Evolutionary conservation across 2,797 vertebrate species (phyloP).

Genomic region (Pseudochirops corinnae): DNA sequence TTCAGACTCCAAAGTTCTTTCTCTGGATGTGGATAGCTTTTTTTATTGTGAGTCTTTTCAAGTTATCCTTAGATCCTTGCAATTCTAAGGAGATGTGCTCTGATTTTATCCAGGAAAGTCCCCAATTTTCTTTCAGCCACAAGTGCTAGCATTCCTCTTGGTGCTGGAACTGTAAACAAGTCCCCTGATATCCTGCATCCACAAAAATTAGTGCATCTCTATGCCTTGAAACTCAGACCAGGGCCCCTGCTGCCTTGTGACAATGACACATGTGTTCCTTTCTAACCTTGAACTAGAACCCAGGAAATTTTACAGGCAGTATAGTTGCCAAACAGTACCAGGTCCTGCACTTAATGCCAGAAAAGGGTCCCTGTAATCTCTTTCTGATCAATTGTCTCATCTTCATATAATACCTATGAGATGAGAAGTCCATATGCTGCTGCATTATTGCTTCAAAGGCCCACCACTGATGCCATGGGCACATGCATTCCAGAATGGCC

Average conservation of each 20-base stretch:
- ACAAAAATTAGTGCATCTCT: neutral
- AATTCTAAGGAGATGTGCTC: no score
- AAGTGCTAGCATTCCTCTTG: neutral
- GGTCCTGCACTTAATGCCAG: neutral
- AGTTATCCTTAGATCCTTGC: no score
- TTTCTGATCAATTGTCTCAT: neutral
- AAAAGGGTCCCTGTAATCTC: neutral
- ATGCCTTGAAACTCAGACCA: neutral
- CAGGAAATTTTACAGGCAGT: no score
- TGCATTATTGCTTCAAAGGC: neutral
- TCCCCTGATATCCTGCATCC: neutral
- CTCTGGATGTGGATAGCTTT: no score
- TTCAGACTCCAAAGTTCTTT: no score
- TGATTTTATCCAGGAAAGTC: neutral
- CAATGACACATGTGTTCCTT: neutral
- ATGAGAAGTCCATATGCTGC: neutral
- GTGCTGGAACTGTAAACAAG: neutral
- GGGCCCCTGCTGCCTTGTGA: neutral
- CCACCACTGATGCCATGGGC: neutral
- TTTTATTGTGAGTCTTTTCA: no score
- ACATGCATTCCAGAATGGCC: neutral
- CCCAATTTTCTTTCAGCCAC: neutral
- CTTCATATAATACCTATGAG: neutral
- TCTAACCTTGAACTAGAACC: no score
- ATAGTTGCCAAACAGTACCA: no score